Evolutionary conservation across 2,113 vertebrate species (phyloP).

Genomic region (Sylvia atricapilla): DNA sequence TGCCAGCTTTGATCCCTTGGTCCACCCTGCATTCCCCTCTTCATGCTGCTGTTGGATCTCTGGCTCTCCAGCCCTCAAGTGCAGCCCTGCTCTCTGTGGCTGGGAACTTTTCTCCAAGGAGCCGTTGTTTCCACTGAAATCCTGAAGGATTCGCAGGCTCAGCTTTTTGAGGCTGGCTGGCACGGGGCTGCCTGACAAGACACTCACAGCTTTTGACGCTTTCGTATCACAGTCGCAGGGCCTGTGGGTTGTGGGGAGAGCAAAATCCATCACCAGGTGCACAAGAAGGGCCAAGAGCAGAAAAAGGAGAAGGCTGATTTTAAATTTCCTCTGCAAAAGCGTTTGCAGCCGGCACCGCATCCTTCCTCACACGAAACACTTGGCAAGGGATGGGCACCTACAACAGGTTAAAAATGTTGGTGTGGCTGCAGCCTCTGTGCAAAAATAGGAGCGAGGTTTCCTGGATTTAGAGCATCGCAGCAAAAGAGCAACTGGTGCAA

Average conservation of each 20-base stretch:
- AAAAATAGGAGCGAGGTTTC: not conserved
- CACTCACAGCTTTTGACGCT: not conserved
- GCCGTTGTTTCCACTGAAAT: constrained; percentile 54
- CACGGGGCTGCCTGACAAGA: accelerated
- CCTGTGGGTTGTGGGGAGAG: not conserved
- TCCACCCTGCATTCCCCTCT: not conserved
- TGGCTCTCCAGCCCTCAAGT: not conserved
- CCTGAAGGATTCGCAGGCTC: constrained; percentile 46
- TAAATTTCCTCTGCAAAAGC: constrained; percentile 66
- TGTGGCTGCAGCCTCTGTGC: not conserved
- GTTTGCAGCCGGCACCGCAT: constrained; percentile 21
- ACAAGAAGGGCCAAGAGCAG: constrained; percentile 68
- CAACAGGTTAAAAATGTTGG: not conserved
- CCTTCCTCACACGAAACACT: not conserved
- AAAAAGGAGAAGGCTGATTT: constrained; percentile 70
- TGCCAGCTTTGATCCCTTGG: constrained; percentile 62
- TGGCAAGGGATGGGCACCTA: not conserved
- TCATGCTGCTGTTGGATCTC: accelerated
- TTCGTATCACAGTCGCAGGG: not conserved
- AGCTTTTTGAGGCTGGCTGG: not conserved
- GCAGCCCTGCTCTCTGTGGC: accelerated
- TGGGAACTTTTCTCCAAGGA: constrained; percentile 39
- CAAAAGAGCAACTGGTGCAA: not conserved
- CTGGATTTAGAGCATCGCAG: not conserved
- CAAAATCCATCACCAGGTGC: constrained; percentile 71